These are phyloP conservation scores for Fregetta grallaria DNA, from an alignment of 2,113 vertebrate genomes.

Conservation along the genomic window DNA sequence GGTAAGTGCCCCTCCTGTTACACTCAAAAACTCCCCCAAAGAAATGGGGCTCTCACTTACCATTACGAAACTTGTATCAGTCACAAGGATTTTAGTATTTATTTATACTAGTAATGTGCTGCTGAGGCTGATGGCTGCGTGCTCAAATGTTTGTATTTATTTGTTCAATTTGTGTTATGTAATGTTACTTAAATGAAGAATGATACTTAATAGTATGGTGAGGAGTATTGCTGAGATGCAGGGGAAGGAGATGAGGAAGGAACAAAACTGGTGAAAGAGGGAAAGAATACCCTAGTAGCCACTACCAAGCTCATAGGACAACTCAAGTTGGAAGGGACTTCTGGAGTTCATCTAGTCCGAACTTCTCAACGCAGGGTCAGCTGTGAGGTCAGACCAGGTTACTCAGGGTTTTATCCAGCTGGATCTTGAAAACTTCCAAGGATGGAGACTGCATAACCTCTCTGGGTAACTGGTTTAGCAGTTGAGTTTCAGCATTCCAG, in stretches of 20 bases:
- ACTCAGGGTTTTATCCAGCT: neutral
- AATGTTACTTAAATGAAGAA: neutral
- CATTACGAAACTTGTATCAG: neutral
- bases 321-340: neutral
- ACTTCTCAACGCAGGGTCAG: neutral
- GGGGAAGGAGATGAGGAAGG: neutral
- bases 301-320: neutral
- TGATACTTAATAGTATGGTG: neutral
- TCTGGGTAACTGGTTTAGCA: neutral
- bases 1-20: slow-evolving; percentile 69
- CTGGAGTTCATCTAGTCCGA: neutral
- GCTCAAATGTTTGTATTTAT: neutral
- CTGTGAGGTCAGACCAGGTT: neutral
- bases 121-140: neutral
- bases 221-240: neutral
- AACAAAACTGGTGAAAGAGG: neutral
- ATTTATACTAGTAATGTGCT: neutral
- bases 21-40: neutral
- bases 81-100: neutral
- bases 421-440: neutral
- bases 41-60: neutral
- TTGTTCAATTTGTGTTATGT: neutral
- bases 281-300: neutral
- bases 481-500: neutral
- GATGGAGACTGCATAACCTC: neutral